Evolutionary conservation across 2,888 invertebrate genomes (phyloP), one percentile per base, ranked within the genome.

Genomic region (Heliconius charithonia): DNA sequence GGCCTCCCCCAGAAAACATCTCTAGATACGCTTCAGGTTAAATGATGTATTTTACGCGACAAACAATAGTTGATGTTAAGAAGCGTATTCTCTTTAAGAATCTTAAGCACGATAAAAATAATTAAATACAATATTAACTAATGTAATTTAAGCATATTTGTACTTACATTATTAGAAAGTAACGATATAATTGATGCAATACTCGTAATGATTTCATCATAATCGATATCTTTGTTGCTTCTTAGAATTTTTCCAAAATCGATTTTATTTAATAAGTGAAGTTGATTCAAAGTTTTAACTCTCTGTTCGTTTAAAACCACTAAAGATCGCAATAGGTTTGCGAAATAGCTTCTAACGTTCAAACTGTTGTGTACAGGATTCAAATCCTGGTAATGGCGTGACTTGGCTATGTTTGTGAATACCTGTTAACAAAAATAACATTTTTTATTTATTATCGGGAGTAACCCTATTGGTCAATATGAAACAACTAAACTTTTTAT

Each of bases 231-330:
- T 13, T 76, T 13, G 4, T 75, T 62, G 7, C 45, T 80, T 29
- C 85, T 82, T 45, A 86, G 67, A 27, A 67, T 83, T 32, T 81
- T 84, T 0, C 84, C 84, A 19, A 83, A 69, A 22, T 84, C 82
- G 13, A 83, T 82, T 37, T 88, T 87, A 27, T 90, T 85, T 1
- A 90, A 73, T 6, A 82, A 74, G 0, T 83, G 79, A 0, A 88
- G 76, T 45, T 83, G 87, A 12, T 85, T 86, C 32, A 91, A 77
- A 0, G 85, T 83, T 0, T 83, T 79, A 19, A 90, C 72, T 51
- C 89, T 83, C n/a, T 86, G 83, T 75, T 88, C 86, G 67, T 90
- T 91, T 0, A 87, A 76, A 12, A 82, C 83, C 2, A 89, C 81
- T 4, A 91, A 81, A 0, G 86, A 83, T 22, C 86, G 83, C 2